A percentile compares a stretch with the other conserved stretches of the same genome.
Evolutionary conservation across 2,797 vertebrate species (phyloP).

Genomic region (Scarus forsteni): DNA sequence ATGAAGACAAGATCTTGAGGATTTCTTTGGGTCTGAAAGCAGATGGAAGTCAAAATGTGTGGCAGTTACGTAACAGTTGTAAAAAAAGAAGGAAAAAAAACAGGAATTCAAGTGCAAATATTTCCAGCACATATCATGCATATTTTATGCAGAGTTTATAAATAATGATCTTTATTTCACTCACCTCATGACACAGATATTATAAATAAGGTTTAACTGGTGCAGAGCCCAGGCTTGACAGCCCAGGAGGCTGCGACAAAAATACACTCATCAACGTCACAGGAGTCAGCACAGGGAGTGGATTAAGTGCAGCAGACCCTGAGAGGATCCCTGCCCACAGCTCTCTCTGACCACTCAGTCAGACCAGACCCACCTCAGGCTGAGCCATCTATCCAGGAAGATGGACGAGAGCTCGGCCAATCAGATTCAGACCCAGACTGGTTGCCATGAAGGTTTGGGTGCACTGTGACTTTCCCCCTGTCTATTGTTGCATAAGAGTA

Average conservation of each 20-base stretch:
- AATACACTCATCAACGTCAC: conserved; percentile 5
- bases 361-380: background rate
- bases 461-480: background rate
- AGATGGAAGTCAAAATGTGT: no score
- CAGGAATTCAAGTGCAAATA: no score
- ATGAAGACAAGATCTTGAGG: no score
- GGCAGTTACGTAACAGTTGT: no score
- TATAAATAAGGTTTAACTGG: background rate
- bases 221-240: background rate
- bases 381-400: background rate
- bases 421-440: background rate
- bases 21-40: no score
- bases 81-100: no score
- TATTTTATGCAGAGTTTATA: background rate
- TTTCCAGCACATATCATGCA: background rate
- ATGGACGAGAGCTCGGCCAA: background rate
- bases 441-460: background rate
- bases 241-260: background rate
- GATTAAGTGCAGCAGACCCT: conserved; percentile 9
- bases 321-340: background rate
- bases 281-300: background rate
- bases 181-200: background rate
- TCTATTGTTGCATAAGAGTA: background rate
- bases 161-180: background rate
- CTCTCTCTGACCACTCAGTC: background rate